Percentiles rank a stretch among this genome's conserved stretches.
phyloP scores from a whole-genome alignment of 2,888 invertebrate genomes.

The Pristionchus fissidentatus region DNA sequence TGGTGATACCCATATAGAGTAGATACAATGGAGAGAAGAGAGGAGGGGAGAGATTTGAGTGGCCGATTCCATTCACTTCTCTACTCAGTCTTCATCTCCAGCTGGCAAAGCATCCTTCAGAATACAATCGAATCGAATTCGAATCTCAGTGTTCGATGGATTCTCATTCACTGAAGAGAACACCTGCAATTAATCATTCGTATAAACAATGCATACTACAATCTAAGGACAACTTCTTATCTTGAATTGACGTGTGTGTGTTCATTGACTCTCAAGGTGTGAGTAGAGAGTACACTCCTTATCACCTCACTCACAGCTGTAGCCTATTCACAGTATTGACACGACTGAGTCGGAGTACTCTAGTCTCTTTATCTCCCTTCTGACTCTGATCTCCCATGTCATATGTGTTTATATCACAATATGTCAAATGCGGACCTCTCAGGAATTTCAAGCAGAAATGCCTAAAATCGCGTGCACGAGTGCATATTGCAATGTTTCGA shows the following conservation, averaged over 20 bases:
- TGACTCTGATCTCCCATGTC: too few species aligned
- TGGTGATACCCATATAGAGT: constrained; percentile 16
- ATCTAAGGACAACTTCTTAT: too few species aligned
- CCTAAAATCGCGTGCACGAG: too few species aligned
- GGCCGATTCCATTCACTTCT: background rate
- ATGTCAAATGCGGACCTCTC: too few species aligned
- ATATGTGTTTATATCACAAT: too few species aligned
- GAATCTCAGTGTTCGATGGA: constrained; percentile 84
- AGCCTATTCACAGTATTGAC: constrained; percentile 6
- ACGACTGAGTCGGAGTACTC: background rate
- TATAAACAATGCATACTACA: background rate
- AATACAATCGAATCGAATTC: constrained; percentile 93
- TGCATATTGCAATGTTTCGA: too few species aligned
- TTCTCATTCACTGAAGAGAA: constrained; percentile 61
- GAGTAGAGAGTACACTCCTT: background rate
- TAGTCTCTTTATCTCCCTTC: background rate
- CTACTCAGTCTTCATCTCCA: constrained; percentile 86
- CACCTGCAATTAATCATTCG: constrained; percentile 77
- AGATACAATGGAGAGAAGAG: background rate
- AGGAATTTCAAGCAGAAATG: too few species aligned
- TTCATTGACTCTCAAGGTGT: too few species aligned
- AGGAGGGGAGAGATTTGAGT: background rate
- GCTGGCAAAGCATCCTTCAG: constrained; percentile 97
- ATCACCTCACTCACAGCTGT: background rate
- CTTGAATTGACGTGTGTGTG: too few species aligned